Conservation (phyloP, 92 coral and sea anemone genomes). For the Paragorgia papillata region DNA sequence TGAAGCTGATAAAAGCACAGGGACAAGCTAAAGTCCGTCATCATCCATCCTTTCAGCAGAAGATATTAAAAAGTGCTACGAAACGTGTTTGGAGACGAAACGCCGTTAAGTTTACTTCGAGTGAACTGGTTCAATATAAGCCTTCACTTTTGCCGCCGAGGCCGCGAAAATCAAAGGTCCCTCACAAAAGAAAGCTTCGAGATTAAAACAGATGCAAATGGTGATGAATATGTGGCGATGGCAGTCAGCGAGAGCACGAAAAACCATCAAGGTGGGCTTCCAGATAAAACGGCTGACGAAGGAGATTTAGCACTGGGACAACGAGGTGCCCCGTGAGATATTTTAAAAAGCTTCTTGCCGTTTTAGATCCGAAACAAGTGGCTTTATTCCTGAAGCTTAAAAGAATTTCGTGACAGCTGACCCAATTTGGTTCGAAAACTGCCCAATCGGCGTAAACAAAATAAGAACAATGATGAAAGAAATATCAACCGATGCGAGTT, state of each 20-base stretch:
- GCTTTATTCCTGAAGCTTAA: conserved; percentile 64
- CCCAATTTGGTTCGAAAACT: conserved; percentile 60
- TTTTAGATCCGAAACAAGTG: conserved; percentile 61
- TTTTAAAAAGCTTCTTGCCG: conserved; percentile 49
- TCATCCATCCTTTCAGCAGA: conserved; percentile 45
- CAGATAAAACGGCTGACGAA: conserved; percentile 55
- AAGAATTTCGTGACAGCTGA: conserved; percentile 51
- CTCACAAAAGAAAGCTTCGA: conserved; percentile 56
- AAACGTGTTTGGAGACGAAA: conserved; percentile 55
- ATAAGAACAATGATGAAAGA: conserved; percentile 55
- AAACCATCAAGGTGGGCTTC: conserved; percentile 56
- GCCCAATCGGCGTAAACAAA: conserved; percentile 60
- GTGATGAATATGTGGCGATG: conserved; percentile 59
- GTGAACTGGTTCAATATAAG: conserved; percentile 58
- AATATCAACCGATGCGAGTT: no score
- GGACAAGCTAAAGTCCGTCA: no score
- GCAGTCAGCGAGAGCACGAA: conserved; percentile 52
- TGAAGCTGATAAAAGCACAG: no score
- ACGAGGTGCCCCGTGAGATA: no score
- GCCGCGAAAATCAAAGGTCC: conserved; percentile 55
- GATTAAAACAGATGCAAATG: conserved; percentile 58
- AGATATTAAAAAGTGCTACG: conserved; percentile 60
- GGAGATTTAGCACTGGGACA: conserved; percentile 53
- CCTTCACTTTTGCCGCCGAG: conserved; percentile 52
- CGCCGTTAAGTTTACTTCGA: no score